A percentile compares a stretch with the other conserved stretches of the same genome.
Conservation (phyloP, 92 coral and sea anemone species). For the Epizoanthus rinbou region DNA sequence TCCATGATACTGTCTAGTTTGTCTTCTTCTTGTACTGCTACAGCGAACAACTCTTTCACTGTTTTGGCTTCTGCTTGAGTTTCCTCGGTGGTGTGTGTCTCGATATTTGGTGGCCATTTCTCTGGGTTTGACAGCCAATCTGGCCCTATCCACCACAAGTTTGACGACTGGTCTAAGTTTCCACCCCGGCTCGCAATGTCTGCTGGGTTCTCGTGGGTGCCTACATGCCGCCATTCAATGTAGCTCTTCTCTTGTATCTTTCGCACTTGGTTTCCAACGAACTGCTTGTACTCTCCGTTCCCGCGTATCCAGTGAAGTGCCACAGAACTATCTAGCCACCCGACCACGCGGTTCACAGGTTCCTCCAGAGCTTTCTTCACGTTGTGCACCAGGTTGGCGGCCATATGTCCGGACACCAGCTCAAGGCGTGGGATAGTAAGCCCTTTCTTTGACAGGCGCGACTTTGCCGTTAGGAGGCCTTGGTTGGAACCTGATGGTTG, state of each 20-base stretch:
- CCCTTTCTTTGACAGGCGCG: slow-evolving; percentile 65
- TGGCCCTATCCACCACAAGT: slow-evolving; percentile 75
- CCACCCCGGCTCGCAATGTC: slow-evolving; percentile 71
- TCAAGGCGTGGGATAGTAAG: slow-evolving; percentile 66
- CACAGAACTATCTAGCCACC: slow-evolving; percentile 77
- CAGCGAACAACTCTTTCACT: slow-evolving; percentile 63
- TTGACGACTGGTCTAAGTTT: slow-evolving; percentile 40
- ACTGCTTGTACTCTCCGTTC: slow-evolving; percentile 69
- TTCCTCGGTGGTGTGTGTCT: slow-evolving; percentile 53
- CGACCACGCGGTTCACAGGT: slow-evolving; percentile 54
- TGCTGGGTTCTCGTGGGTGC: slow-evolving; percentile 67
- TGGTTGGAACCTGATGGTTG: slow-evolving; percentile 38
- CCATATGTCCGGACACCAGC: slow-evolving; percentile 69
- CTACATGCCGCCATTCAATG: slow-evolving; percentile 66
- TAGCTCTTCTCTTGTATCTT: slow-evolving; percentile 61
- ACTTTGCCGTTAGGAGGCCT: slow-evolving; percentile 43
- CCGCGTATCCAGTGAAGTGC: slow-evolving; percentile 70
- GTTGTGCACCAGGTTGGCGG: slow-evolving; percentile 54
- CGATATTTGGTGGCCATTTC: slow-evolving; percentile 66
- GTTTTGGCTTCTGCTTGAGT: slow-evolving; percentile 64
- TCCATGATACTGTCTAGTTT: slow-evolving; percentile 1
- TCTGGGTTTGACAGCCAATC: slow-evolving; percentile 64
- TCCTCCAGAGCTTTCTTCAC: slow-evolving; percentile 64
- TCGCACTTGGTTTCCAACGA: slow-evolving; percentile 66
- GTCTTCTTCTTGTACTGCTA: slow-evolving; percentile 55